Evolutionary conservation across 2,113 vertebrate species (phyloP), one percentile per base, ranked within the genome.

Genomic region (Crotalus tigris): DNA sequence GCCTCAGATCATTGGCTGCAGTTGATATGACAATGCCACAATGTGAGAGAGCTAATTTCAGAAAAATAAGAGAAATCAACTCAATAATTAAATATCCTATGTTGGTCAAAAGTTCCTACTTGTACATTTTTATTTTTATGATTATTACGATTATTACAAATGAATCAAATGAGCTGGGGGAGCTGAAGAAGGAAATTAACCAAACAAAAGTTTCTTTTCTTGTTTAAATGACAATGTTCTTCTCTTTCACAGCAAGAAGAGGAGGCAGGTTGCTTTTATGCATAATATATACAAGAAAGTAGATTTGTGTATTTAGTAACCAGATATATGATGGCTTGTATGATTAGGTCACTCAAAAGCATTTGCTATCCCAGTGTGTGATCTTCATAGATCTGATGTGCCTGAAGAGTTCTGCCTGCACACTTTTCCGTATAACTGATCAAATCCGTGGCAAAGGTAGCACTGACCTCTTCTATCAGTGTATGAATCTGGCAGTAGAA

Each of bases 211-310:
- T 4, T 19, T 93, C 54, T 11, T 93, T 94, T 53, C n/a, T 46
- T 87, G 9, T 81, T 92, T 94, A 92, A 92, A 55, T 90, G 53
- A 85, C 95, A 9, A 89, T 90, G 93, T 87, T 89, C 58, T 90
- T 91, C 81, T 89, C 88, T 91, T 10, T 93, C n/a, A 90, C 69
- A 95, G 49, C 53, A 93, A 10, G 46, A 51, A 91, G 24, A 94
- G 95, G 91, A 91, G 21, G 90, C 89, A 94, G 61, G 90, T 95
- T 91, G 53, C 49, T 94, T 5, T 53, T 92, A 69, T 89, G 89
- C 54, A 93, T 95, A 95, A 95, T 75, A 24, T 21, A 89, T 61
- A 12, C 11, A 87, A 13, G 81, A 33, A 91, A 88, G 2, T 44
- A 95, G 75, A 51, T 89, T 0, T 1, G 19, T 39, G 4, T 88